These are phyloP conservation scores for Pachymerium ferrugineum DNA, from an alignment of 2,888 invertebrate genomes.

Conservation along the genomic window DNA sequence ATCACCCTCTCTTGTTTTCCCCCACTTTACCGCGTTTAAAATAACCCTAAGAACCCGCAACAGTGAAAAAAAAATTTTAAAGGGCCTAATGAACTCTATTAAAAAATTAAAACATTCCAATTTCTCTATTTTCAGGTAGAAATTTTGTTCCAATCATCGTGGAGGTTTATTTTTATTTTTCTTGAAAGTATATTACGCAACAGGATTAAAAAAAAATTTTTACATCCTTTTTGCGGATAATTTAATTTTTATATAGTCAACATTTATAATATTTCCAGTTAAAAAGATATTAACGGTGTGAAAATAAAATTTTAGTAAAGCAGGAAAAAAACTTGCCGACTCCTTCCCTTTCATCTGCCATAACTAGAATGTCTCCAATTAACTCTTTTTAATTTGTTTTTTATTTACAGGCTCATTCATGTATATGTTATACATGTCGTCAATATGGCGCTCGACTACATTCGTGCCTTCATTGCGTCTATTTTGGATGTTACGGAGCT, in stretches of 20 bases:
- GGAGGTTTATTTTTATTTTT: not conserved
- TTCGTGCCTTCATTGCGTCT: conserved; percentile 70
- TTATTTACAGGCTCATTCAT: conserved; percentile 63
- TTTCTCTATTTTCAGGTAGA: not conserved
- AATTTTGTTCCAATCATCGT: not conserved
- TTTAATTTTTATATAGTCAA: too few species aligned
- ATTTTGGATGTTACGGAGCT: conserved; percentile 77
- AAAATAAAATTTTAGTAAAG: too few species aligned
- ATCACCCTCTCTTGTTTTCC: not conserved
- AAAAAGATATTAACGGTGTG: too few species aligned
- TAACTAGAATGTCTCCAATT: not conserved
- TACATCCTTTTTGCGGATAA: too few species aligned
- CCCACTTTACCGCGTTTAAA: not conserved
- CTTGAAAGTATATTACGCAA: not conserved
- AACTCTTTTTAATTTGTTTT: not conserved
- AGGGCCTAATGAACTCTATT: not conserved
- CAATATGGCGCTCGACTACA: conserved; percentile 65
- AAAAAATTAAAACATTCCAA: not conserved
- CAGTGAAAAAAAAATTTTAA: not conserved
- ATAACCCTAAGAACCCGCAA: too few species aligned
- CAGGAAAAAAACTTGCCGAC: too few species aligned
- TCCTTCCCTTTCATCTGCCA: too few species aligned
- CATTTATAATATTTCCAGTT: too few species aligned
- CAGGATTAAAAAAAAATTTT: too few species aligned
- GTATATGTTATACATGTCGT: conserved; percentile 75